These are phyloP conservation scores for Strigops habroptila DNA, from an alignment of 2,113 vertebrate species.

Conservation along the genomic window DNA sequence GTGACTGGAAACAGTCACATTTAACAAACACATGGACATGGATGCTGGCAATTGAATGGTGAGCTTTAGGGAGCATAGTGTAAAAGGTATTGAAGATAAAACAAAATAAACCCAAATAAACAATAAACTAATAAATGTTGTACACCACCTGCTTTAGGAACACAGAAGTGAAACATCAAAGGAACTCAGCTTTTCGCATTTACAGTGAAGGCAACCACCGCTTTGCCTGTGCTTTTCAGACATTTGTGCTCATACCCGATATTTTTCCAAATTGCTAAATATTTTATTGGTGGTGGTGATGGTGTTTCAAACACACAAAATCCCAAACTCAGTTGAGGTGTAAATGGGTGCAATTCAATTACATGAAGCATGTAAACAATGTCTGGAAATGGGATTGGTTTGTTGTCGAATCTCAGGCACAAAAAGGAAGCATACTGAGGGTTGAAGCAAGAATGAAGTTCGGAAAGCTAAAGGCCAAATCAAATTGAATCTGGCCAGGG, in stretches of 20 bases:
- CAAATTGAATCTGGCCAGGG: not conserved
- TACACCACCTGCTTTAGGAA: not conserved
- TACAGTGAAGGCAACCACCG: not conserved
- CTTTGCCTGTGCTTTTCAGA: not conserved
- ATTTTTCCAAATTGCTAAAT: not conserved
- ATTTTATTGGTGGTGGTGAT: not conserved
- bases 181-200: not conserved
- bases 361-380: not conserved
- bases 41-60: not conserved
- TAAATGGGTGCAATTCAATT: not conserved
- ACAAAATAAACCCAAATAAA: not conserved
- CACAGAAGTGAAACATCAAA: not conserved
- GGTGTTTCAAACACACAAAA: not conserved
- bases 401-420: not conserved
- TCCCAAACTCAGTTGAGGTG: not conserved
- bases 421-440: not conserved
- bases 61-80: not conserved
- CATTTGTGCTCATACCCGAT: not conserved
- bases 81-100: not conserved
- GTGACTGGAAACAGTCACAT: not conserved
- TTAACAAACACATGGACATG: not conserved
- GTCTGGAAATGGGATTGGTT: not conserved
- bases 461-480: not conserved
- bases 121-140: not conserved
- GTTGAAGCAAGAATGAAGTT: not conserved